phyloP scores from a whole-genome alignment of 2,888 invertebrate genomes.

The Erebia ligea region DNA sequence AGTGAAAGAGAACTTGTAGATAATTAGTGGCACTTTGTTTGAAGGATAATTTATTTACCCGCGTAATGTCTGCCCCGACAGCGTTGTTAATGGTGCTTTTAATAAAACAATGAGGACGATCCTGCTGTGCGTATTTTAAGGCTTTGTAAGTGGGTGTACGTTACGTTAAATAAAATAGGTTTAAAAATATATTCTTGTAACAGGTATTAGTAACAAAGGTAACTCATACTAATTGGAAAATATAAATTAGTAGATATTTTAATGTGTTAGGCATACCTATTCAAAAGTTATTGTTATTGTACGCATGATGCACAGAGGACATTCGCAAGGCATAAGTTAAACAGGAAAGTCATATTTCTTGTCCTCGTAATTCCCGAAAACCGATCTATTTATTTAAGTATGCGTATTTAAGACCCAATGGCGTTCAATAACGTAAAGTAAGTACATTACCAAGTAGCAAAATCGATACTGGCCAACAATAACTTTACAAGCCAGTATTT shows the following conservation, averaged over 20 bases:
- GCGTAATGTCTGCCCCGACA: constrained; percentile 65
- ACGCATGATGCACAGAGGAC: background rate
- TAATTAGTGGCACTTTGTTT: constrained; percentile 67
- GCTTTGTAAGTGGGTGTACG: background rate
- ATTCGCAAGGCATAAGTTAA: background rate
- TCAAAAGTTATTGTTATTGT: background rate
- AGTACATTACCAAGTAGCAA: no score
- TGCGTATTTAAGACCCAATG: no score
- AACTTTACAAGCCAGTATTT: no score
- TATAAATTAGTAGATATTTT: no score
- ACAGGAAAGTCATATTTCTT: no score
- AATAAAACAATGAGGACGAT: constrained; percentile 58
- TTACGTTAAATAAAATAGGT: background rate
- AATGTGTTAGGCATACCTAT: background rate
- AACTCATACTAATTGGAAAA: no score
- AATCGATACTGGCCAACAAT: no score
- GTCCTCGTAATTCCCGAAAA: no score
- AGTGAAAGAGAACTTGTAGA: constrained; percentile 61
- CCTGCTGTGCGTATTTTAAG: constrained; percentile 34
- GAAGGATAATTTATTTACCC: constrained; percentile 71
- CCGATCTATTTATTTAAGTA: no score
- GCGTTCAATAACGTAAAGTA: no score
- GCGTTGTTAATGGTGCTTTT: constrained; percentile 62
- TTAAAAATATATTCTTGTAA: background rate
- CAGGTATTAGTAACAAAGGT: no score